Percentiles rank a stretch among this genome's conserved stretches.
Evolutionary conservation across 2,113 vertebrate species (phyloP).

Genomic region (Ailuropoda melanoleuca): DNA sequence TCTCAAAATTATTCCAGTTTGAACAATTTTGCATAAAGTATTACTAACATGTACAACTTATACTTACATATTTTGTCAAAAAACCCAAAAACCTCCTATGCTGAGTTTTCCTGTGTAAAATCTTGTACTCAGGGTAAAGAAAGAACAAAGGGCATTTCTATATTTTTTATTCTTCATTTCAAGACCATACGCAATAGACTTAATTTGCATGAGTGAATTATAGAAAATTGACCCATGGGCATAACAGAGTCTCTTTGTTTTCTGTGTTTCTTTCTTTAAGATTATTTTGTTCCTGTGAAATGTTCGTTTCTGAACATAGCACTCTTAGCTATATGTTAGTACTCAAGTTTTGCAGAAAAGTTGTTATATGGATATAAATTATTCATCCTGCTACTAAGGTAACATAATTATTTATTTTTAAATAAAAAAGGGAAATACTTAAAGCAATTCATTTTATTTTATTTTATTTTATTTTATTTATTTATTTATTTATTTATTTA

Average conservation of each 20-base stretch:
- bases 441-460: conserved; percentile 1
- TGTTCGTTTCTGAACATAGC: neutral
- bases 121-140: neutral
- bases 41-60: neutral
- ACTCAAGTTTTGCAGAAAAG: conserved; percentile 31
- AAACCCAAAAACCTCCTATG: neutral
- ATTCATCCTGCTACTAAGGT: neutral
- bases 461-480: too few relatives aligned
- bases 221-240: neutral
- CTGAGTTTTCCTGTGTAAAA: neutral
- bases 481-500: too few relatives aligned
- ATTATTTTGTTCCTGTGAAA: neutral
- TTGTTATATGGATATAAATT: neutral
- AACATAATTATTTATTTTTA: neutral
- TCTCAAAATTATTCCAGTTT: neutral
- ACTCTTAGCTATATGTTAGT: neutral
- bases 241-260: neutral
- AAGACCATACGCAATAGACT: neutral
- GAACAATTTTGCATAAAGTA: neutral
- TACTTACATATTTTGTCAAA: neutral
- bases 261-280: neutral
- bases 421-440: conserved; percentile 1
- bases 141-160: neutral
- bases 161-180: neutral
- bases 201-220: neutral